Evolutionary conservation across 2,113 vertebrate species (phyloP), one percentile per base, ranked within the genome.

Genomic region (Capra hircus): DNA sequence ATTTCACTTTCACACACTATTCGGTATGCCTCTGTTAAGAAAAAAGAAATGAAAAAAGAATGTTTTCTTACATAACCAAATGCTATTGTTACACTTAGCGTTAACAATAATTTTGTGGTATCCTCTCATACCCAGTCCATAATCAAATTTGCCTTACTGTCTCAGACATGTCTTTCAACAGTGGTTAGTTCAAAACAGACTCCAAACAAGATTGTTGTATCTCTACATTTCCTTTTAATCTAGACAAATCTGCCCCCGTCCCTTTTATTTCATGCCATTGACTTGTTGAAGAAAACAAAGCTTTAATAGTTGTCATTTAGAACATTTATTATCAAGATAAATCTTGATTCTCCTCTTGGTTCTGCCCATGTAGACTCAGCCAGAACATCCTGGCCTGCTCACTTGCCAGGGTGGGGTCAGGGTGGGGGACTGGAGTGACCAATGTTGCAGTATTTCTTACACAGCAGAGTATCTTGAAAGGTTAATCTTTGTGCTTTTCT

Each of bases 401-500:
- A 48, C 87, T 85, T 48, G 74, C 43, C 21, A 55, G 71, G 90
- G 81, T 43, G 15, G 80, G 83, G n/a, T 28, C 48, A 12, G 40
- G 33, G 77, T 12, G 14, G 64, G 85, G 45, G 21, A 23, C 90
- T 45, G 64, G 36, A 48, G 64, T 82, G 40, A 55, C 87, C 28
- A 83, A 1, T 7, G 23, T 8, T n/a, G 15, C 84, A 88, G 90
- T 90, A 33, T 95, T 97, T 96, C 84, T 84, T n/a, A 90, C 53
- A 9, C 55, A 89, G 62, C 45, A 96, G 52, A 94, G 17, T 43
- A 90, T 95, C 92, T 96, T 97, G 85, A 95, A 95, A 93, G 89
- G 95, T 93, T 71, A 92, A 91, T 95, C 71, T 96, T 91, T 57
- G 64, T 90, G 91, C 91, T 97, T 97, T 92, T 97, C 97, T 95